Conservation (phyloP, 2,797 vertebrate species). For the Numenius phaeopus region DNA sequence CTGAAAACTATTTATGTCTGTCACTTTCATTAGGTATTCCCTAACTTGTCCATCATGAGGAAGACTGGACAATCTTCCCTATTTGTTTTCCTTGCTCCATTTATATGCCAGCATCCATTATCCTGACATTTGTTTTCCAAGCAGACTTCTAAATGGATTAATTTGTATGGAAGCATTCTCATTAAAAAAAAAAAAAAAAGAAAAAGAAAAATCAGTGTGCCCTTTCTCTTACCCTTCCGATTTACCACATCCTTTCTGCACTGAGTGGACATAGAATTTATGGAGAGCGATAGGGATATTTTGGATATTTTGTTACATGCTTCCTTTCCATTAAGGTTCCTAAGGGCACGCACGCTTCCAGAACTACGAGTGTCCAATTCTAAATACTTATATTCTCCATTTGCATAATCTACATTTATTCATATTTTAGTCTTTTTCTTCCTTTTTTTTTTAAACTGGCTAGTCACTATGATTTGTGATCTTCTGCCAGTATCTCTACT, state of each 20-base stretch:
- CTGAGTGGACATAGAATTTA: background rate
- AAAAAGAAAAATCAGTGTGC: background rate
- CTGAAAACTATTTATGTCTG: background rate
- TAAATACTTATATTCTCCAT: background rate
- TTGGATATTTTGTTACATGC: background rate
- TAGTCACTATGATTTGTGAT: background rate
- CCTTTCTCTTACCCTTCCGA: background rate
- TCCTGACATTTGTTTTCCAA: background rate
- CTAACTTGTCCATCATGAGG: background rate
- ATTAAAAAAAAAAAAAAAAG: background rate
- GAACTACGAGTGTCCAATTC: background rate
- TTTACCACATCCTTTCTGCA: background rate
- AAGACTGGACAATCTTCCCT: background rate
- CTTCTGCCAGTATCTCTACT: background rate
- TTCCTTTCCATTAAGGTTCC: background rate
- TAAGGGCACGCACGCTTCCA: background rate
- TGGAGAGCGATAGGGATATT: background rate
- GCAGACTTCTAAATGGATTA: background rate
- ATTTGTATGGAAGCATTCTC: background rate
- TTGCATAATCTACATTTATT: background rate
- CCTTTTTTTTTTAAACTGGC: background rate
- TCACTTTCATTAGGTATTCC: background rate
- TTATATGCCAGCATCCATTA: background rate
- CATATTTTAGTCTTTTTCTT: background rate
- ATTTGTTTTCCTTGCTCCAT: background rate